Evolutionary conservation across 2,888 invertebrate genomes (phyloP).

Genomic region (Ectobius pallidus): DNA sequence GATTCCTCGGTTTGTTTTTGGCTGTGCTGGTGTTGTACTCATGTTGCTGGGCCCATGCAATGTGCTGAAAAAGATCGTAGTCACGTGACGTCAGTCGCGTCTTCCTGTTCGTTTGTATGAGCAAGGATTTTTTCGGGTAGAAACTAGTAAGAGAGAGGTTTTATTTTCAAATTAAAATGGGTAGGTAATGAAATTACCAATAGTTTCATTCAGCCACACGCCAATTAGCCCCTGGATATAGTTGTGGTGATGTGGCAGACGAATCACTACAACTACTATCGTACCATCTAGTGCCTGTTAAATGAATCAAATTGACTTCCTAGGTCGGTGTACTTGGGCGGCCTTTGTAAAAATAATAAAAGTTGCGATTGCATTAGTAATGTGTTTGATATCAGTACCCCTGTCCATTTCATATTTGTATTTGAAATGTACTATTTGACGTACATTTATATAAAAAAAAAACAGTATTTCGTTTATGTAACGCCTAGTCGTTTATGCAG

Average conservation of each 20-base stretch:
- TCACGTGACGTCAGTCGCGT: slow-evolving; percentile 43
- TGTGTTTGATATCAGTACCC: too few species aligned
- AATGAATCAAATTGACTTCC: background rate
- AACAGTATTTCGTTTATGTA: too few species aligned
- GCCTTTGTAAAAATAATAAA: background rate
- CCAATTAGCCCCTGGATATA: background rate
- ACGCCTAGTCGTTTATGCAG: too few species aligned
- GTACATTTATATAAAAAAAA: too few species aligned
- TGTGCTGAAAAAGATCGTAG: slow-evolving; percentile 42
- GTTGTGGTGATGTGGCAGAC: slow-evolving; percentile 40
- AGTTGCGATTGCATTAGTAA: too few species aligned
- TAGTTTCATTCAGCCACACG: slow-evolving; percentile 1
- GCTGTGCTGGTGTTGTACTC: slow-evolving; percentile 57
- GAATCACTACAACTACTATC: slow-evolving; percentile 18
- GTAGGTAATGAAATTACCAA: background rate
- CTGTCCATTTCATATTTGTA: too few species aligned
- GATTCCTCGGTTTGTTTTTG: slow-evolving; percentile 60
- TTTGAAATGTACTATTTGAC: too few species aligned
- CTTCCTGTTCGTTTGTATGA: slow-evolving; percentile 14
- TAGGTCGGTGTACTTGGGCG: slow-evolving; percentile 20
- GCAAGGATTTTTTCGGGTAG: background rate
- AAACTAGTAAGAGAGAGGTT: background rate
- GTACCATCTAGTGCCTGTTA: slow-evolving; percentile 32
- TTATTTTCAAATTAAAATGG: background rate
- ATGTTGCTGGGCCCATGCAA: slow-evolving; percentile 47